phyloP scores from a whole-genome alignment of 2,113 vertebrate genomes.

The Ellobius talpinus region DNA sequence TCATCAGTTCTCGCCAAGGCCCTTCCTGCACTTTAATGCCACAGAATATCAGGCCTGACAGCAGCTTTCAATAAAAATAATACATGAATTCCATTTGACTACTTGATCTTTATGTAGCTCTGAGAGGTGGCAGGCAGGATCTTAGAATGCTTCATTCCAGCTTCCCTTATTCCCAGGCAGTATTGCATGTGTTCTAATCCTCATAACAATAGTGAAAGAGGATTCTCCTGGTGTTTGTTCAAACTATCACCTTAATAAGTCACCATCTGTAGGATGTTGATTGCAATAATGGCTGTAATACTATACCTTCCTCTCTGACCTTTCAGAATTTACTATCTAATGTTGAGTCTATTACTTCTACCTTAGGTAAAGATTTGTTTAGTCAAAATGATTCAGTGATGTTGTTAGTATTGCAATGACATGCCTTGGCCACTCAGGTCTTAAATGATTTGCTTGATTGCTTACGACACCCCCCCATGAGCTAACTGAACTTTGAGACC shows the following conservation, averaged over 20 bases:
- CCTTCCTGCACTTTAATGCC: neutral
- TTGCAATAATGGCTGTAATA: neutral
- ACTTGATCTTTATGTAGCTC: neutral
- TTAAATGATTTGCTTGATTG: neutral
- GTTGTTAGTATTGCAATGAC: neutral
- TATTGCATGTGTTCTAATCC: neutral
- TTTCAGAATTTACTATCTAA: neutral
- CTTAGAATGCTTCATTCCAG: neutral
- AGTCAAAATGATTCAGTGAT: neutral
- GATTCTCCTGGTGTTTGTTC: neutral
- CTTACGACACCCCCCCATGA: neutral
- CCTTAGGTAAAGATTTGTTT: neutral
- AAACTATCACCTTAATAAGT: neutral
- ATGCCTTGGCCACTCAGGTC: accelerated
- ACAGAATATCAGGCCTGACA: neutral
- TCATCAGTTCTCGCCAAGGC: neutral
- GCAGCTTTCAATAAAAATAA: neutral
- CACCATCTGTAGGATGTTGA: neutral
- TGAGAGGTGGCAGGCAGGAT: neutral
- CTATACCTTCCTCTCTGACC: neutral
- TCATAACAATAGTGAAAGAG: neutral
- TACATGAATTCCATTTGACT: neutral
- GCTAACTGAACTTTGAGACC: neutral
- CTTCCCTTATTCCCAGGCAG: neutral
- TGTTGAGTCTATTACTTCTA: neutral